These are phyloP conservation scores for Dufourea novaeangliae DNA, from an alignment of 1,140 invertebrate genomes.

Conservation along the genomic window DNA sequence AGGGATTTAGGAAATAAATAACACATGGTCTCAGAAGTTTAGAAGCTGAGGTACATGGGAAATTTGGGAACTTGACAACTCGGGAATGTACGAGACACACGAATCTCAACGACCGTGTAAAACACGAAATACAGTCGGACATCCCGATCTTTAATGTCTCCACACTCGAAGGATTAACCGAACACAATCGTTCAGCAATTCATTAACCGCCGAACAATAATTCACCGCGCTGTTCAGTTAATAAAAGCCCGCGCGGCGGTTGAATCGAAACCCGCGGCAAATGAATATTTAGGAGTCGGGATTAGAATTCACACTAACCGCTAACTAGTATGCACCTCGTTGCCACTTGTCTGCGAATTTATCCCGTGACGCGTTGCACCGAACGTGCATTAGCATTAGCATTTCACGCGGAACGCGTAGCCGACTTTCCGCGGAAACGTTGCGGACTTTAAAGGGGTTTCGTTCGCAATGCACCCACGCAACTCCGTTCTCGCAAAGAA, in stretches of 20 bases:
- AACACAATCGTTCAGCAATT: background rate
- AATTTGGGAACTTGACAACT: background rate
- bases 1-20: too few species aligned
- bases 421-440: slow-evolving; percentile 13
- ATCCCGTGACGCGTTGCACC: slow-evolving; percentile 32
- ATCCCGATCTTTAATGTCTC: background rate
- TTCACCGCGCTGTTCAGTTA: background rate
- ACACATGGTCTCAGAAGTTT: too few species aligned
- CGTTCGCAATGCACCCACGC: background rate
- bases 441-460: background rate
- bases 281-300: slow-evolving; percentile 45
- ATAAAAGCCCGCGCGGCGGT: background rate
- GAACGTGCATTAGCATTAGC: slow-evolving; percentile 48
- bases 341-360: slow-evolving; percentile 19
- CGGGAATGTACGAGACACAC: too few species aligned
- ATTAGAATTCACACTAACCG: slow-evolving; percentile 34
- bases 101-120: too few species aligned
- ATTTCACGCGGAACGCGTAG: slow-evolving; percentile 21
- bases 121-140: background rate
- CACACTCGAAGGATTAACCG: background rate
- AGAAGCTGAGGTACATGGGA: too few species aligned
- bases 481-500: background rate
- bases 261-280: slow-evolving; percentile 5
- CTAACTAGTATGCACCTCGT: slow-evolving; percentile 7
- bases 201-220: background rate